Evolutionary conservation across 2,797 vertebrate genomes (phyloP).

Genomic region (Schizopygopsis pylzovi): DNA sequence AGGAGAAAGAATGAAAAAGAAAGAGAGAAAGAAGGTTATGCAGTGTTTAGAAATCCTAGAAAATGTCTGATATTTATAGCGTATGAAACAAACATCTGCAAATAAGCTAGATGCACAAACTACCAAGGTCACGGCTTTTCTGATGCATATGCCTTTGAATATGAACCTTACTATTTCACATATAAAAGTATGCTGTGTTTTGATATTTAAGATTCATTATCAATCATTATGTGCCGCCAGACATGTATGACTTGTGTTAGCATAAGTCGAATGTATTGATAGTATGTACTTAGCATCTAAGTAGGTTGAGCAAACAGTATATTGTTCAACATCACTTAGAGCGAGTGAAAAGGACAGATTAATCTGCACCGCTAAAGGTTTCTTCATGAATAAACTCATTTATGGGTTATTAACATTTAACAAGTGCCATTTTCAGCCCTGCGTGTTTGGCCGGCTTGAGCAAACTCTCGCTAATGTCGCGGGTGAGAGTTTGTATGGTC

Average conservation of each 20-base stretch:
- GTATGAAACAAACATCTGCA: neutral
- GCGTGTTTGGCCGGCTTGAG: constrained; percentile 44
- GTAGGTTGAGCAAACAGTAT: constrained; percentile 22
- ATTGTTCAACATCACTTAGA: constrained; percentile 14
- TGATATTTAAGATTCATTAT: neutral
- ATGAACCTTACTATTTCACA: neutral
- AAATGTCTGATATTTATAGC: neutral
- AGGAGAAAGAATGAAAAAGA: neutral
- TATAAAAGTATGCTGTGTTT: neutral
- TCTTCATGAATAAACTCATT: constrained; percentile 62
- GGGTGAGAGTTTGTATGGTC: constrained; percentile 48
- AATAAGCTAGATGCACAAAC: neutral
- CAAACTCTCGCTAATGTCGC: constrained; percentile 55
- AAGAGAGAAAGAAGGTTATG: neutral
- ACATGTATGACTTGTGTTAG: constrained; percentile 11
- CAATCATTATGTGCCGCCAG: constrained; percentile 8
- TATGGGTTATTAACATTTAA: constrained; percentile 67
- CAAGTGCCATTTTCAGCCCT: constrained; percentile 61
- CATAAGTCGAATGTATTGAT: constrained; percentile 39
- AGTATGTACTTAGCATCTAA: constrained; percentile 43
- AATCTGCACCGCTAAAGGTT: constrained; percentile 54
- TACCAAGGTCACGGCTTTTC: neutral
- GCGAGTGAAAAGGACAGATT: constrained; percentile 55
- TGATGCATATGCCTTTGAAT: neutral
- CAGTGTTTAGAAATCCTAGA: neutral